Percentiles rank a stretch among this genome's conserved stretches.
phyloP scores from a whole-genome alignment of 1,140 invertebrate genomes.

The Zeugodacus cucurbitae region DNA sequence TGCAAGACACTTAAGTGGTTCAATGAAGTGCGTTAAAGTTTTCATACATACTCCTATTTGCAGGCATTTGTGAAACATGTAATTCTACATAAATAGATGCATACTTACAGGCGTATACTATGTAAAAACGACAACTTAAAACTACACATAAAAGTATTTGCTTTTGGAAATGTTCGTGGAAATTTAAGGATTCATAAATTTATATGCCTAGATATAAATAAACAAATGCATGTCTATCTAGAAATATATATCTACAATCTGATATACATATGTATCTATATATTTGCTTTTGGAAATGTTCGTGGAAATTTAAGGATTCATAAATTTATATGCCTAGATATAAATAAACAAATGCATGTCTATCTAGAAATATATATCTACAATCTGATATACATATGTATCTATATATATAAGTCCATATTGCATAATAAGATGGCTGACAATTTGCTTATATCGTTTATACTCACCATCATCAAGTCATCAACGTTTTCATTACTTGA shows the following conservation, averaged over 20 bases:
- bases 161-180: background rate
- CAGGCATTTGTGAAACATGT: background rate
- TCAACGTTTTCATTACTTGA: background rate
- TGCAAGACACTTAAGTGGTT: background rate
- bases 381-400: background rate
- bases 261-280: background rate
- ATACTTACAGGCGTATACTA: background rate
- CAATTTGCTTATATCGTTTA: background rate
- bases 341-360: no score
- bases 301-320: background rate
- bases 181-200: background rate
- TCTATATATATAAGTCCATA: background rate
- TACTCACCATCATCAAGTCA: background rate
- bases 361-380: no score
- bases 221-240: no score
- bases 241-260: background rate
- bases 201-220: no score
- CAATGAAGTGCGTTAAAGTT: background rate
- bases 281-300: background rate
- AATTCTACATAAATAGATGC: background rate
- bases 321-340: background rate
- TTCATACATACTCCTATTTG: background rate
- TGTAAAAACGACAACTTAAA: background rate
- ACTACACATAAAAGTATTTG: background rate
- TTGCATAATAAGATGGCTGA: background rate